Conservation (phyloP, 1,140 invertebrate genomes). For the Polypedilum vanderplanki region DNA sequence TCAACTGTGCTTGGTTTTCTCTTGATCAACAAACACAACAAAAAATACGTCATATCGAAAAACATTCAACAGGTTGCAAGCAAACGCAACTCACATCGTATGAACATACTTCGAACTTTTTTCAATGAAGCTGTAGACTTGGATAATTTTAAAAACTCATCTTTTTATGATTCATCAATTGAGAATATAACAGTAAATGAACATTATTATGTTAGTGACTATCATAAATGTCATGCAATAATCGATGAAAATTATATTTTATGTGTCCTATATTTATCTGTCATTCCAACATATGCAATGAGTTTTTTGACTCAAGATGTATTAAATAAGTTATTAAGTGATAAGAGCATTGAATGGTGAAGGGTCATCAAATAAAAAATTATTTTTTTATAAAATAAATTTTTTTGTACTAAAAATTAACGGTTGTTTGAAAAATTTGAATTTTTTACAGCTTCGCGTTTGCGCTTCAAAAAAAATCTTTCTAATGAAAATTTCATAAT, state of each 20-base stretch:
- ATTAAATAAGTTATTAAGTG: neutral
- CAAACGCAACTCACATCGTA: constrained; percentile 49
- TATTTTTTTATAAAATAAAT: neutral
- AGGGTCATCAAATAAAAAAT: neutral
- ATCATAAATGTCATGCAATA: constrained; percentile 73
- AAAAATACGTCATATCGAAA: constrained; percentile 61
- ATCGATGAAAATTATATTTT: constrained; percentile 53
- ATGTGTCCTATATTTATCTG: constrained; percentile 59
- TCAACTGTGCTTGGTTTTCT: constrained; percentile 63
- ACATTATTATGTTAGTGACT: constrained; percentile 75
- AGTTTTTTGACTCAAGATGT: constrained; percentile 35
- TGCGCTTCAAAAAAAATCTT: neutral
- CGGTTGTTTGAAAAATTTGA: neutral
- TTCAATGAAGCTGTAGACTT: constrained; percentile 55
- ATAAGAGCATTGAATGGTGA: constrained; percentile 12
- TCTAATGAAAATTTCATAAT: neutral
- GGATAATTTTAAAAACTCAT: constrained; percentile 28
- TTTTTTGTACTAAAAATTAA: neutral
- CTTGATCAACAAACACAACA: constrained; percentile 55
- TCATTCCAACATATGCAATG: constrained; percentile 61
- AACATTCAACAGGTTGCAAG: constrained; percentile 50
- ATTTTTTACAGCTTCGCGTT: neutral
- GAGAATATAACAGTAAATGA: constrained; percentile 48
- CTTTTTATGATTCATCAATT: constrained; percentile 21
- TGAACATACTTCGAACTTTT: constrained; percentile 65